Percentiles rank a stretch among this genome's conserved stretches.
Conservation (phyloP, 2,888 invertebrate species). For the Xylota segnis region DNA sequence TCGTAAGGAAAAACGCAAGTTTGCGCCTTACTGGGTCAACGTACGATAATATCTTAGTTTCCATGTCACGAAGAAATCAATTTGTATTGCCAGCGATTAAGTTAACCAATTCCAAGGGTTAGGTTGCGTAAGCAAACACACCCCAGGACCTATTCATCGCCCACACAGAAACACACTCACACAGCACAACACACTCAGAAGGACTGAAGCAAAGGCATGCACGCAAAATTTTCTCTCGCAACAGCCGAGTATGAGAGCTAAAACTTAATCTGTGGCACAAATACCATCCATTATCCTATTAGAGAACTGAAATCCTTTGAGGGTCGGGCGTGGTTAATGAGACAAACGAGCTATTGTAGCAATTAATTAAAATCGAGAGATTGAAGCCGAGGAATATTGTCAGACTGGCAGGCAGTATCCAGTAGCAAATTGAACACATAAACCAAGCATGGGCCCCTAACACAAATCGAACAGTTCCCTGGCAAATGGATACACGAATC, state of each 20-base stretch:
- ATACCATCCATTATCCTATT: constrained; percentile 72
- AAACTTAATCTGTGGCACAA: constrained; percentile 72
- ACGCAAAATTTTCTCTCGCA: constrained; percentile 15
- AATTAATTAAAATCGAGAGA: constrained; percentile 72
- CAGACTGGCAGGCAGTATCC: constrained; percentile 41
- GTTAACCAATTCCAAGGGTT: constrained; percentile 36
- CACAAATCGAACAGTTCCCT: constrained; percentile 47
- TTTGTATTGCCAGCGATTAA: constrained; percentile 28
- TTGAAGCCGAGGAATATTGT: constrained; percentile 58
- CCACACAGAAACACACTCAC: too few species aligned
- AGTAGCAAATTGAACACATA: constrained; percentile 65
- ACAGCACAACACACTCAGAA: too few species aligned
- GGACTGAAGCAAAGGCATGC: constrained; percentile 14
- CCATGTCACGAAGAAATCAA: constrained; percentile 34
- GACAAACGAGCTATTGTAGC: constrained; percentile 73
- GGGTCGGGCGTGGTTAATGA: constrained; percentile 68
- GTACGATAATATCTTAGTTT: constrained; percentile 39
- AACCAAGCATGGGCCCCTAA: constrained; percentile 19
- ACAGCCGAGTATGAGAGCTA: constrained; percentile 25
- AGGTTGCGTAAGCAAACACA: constrained; percentile 6
- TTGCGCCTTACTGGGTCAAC: constrained; percentile 37
- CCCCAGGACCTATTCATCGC: background rate
- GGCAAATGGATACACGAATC: constrained; percentile 50
- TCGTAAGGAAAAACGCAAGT: constrained; percentile 1
- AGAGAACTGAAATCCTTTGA: constrained; percentile 59